These are phyloP conservation scores for Pantala flavescens DNA, from an alignment of 1,140 invertebrate genomes.

Conservation along the genomic window DNA sequence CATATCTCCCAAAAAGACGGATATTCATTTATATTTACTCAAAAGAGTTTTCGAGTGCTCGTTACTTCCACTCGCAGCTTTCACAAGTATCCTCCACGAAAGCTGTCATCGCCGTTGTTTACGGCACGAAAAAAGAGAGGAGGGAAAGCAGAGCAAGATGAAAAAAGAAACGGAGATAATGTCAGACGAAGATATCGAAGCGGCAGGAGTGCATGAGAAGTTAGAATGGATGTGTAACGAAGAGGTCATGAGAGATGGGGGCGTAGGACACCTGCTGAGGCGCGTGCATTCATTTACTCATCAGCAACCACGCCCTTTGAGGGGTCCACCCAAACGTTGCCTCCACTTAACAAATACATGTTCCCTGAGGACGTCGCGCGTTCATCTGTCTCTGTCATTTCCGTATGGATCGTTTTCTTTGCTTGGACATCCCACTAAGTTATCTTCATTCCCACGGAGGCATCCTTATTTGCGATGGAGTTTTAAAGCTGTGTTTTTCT, in stretches of 20 bases:
- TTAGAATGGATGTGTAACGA: background rate
- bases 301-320: background rate
- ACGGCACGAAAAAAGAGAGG: background rate
- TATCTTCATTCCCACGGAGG: no score
- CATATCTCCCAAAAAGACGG: no score
- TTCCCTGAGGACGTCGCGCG: no score
- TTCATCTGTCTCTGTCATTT: no score
- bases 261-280: background rate
- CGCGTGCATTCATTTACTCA: background rate
- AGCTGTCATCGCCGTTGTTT: slow-evolving; percentile 3
- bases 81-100: background rate
- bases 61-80: background rate
- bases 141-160: background rate
- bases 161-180: background rate
- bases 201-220: background rate
- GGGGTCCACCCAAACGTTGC: background rate
- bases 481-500: no score
- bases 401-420: no score
- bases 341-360: no score
- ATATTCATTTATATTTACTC: no score
- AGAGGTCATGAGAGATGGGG: background rate
- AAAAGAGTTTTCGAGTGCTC: no score
- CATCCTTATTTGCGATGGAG: no score
- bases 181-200: background rate
- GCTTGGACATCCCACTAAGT: no score